Evolutionary conservation across 2,113 vertebrate genomes (phyloP), one percentile per base, ranked within the genome.

Genomic region (Callipepla californica): DNA sequence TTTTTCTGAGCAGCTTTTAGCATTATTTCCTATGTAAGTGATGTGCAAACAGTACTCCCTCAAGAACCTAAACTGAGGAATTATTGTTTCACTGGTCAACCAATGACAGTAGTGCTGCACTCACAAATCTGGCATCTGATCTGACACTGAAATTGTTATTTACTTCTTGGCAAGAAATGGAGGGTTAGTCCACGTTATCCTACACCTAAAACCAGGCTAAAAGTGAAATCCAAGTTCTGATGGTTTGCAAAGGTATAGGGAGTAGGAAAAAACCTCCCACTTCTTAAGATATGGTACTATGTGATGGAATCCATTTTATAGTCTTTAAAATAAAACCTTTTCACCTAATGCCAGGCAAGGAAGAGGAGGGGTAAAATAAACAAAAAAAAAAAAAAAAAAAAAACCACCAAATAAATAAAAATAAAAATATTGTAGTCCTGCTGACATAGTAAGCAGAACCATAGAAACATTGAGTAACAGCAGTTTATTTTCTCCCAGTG

Each of bases 121-220:
- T 86, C 1, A 2, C 40, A 92, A 83, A 80, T 11, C 44, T 88
- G 73, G 76, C 85, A 90, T 90, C 34, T 83, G 59, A 92, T 94
- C 85, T 77, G 51, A 85, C 76, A 92, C 44, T 5, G 74, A 80
- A 88, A 90, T 70, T 80, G 72, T n/a, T 89, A 80, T 63, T 92
- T 93, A 85, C 44, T 83, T 83, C 50, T 83, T 88, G 82, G 68
- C 42, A 95, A 83, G 81, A 88, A 44, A 42, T 91, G 42, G 42
- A 85, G 22, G 5, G 23, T 67, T 83, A 90, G 12, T 34, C 42
- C 63, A 73, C 2, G 4, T 66, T 80, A 94, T 67, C 67, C 76
- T 85, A 94, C 6, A 47, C 42, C 44, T 77, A 87, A 87, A 87
- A 72, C 0, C 7, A 77, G 11, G 23, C 32, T 13, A 70, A 95